Percentiles rank a stretch among this genome's conserved stretches.
phyloP scores from a whole-genome alignment of 2,797 vertebrate genomes.

The Cygnus olor region DNA sequence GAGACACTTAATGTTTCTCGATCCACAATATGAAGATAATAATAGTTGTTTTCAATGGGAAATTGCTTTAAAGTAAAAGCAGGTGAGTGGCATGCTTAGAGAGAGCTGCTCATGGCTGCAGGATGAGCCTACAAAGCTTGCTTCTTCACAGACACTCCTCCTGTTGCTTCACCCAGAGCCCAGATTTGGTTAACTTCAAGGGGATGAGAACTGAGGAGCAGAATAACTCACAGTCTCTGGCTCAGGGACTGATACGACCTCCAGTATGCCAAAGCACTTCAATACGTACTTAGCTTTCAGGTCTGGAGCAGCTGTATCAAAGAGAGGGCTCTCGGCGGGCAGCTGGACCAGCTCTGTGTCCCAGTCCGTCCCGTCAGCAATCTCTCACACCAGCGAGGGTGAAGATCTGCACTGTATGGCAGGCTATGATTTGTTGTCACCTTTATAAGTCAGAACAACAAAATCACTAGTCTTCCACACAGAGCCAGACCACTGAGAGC shows the following conservation, averaged over 20 bases:
- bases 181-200: no score
- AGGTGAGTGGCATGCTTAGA: no score
- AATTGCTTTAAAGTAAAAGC: not conserved
- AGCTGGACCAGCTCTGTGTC: not conserved
- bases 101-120: not conserved
- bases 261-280: not conserved
- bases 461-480: slow-evolving; percentile 99
- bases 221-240: not conserved
- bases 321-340: not conserved
- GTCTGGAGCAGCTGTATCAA: fast-evolving
- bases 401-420: slow-evolving; percentile 79
- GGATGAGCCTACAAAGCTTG: not conserved
- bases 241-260: not conserved
- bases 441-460: slow-evolving; percentile 88
- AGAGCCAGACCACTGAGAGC: slow-evolving; percentile 75
- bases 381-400: not conserved
- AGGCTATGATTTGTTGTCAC: slow-evolving; percentile 95
- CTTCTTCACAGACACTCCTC: not conserved
- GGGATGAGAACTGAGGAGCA: not conserved
- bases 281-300: not conserved
- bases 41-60: not conserved
- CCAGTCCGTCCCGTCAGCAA: not conserved
- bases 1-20: not conserved
- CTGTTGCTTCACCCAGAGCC: not conserved
- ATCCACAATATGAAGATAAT: not conserved